These are phyloP conservation scores for Poeciliopsis turneri DNA, from an alignment of 2,797 vertebrate genomes.

Conservation along the genomic window DNA sequence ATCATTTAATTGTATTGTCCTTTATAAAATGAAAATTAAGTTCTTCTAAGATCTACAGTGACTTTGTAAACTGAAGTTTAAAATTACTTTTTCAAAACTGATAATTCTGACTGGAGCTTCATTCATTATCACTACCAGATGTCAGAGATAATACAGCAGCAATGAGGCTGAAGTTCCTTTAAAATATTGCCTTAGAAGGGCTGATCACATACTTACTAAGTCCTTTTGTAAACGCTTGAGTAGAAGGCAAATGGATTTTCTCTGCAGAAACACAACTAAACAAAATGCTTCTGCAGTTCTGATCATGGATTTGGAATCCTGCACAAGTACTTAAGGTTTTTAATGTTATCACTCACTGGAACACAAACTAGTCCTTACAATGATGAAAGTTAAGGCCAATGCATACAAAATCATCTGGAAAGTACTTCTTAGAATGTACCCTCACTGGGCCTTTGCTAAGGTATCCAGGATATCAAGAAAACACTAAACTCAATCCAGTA, in stretches of 20 bases:
- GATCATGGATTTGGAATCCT: not conserved
- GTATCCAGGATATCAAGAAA: not conserved
- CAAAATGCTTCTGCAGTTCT: not conserved
- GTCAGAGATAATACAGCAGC: not conserved
- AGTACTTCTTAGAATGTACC: not conserved
- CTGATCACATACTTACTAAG: not conserved
- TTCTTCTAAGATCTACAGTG: not conserved
- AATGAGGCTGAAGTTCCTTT: not conserved
- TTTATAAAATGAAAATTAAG: not conserved
- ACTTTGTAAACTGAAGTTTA: not conserved
- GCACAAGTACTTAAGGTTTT: not conserved
- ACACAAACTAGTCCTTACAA: not conserved
- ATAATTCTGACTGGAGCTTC: not conserved
- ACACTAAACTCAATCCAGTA: not conserved
- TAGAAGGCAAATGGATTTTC: not conserved
- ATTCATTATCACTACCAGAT: not conserved
- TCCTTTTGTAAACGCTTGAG: not conserved
- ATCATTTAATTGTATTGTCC: not conserved
- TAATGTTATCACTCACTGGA: not conserved
- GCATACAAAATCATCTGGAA: not conserved
- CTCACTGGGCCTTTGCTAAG: not conserved
- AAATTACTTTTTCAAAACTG: not conserved
- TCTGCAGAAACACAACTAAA: no score
- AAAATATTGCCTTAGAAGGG: not conserved
- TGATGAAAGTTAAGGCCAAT: not conserved